phyloP scores from a whole-genome alignment of 1,140 invertebrate species.

The Bombus turneri region DNA sequence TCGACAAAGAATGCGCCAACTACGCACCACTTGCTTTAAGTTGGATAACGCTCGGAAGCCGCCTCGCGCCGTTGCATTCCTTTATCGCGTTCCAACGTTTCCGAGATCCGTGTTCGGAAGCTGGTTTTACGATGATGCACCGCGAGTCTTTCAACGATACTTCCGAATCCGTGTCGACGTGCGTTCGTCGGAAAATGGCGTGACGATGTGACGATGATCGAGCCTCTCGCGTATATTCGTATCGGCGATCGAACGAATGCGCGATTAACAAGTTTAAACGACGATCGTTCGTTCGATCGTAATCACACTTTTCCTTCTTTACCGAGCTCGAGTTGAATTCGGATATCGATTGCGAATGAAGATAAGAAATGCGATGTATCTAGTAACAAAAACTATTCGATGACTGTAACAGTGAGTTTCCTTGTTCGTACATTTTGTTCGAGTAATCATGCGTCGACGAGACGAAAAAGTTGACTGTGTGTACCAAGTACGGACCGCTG shows the following conservation, averaged over 20 bases:
- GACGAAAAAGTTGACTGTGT: neutral
- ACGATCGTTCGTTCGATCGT: neutral
- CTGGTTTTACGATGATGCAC: neutral
- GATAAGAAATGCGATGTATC: too few relatives aligned
- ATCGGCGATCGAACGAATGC: neutral
- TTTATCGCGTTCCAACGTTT: neutral
- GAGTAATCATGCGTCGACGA: too few relatives aligned
- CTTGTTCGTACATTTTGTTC: too few relatives aligned
- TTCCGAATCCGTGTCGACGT: neutral
- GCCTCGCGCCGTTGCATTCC: neutral
- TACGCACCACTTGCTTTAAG: neutral
- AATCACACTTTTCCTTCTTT: neutral
- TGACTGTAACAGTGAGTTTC: too few relatives aligned
- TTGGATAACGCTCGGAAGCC: too few relatives aligned
- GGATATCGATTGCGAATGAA: too few relatives aligned
- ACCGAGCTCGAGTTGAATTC: too few relatives aligned
- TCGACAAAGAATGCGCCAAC: neutral
- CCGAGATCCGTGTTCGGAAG: neutral
- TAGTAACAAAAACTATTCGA: too few relatives aligned
- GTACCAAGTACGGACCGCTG: neutral
- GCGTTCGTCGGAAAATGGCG: neutral
- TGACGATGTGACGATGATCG: fast-evolving
- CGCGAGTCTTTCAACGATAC: neutral
- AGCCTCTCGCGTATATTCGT: neutral
- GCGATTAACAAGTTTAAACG: neutral